These are phyloP conservation scores for Podargus strigoides DNA, from an alignment of 2,797 vertebrate species.

Conservation along the genomic window DNA sequence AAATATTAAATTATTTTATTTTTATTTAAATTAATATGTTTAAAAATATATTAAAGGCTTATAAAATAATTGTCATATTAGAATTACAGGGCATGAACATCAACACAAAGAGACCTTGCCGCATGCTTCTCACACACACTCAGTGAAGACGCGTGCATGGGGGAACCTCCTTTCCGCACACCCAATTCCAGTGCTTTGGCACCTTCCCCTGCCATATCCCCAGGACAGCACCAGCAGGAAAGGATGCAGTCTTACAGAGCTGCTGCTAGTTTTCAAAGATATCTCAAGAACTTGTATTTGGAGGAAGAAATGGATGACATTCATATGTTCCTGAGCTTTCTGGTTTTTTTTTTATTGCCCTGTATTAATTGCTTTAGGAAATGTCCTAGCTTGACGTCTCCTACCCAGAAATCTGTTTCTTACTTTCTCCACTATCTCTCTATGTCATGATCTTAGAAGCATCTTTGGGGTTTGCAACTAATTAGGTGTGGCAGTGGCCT, in stretches of 20 bases:
- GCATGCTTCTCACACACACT: rapidly evolving
- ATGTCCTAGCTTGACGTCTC: neutral
- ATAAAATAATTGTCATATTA: neutral
- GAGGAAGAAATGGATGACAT: neutral
- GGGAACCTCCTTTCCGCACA: neutral
- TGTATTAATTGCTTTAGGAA: neutral
- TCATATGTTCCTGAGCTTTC: neutral
- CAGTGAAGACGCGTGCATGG: neutral
- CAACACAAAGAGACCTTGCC: neutral
- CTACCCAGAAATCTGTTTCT: neutral
- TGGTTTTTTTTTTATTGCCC: rapidly evolving
- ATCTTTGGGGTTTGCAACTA: neutral
- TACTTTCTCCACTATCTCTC: neutral
- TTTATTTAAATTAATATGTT: no score
- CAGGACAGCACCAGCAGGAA: neutral
- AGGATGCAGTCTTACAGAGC: neutral
- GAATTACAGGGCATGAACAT: neutral
- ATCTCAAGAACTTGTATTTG: neutral
- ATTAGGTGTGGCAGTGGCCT: constrained; percentile 1
- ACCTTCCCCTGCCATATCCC: rapidly evolving
- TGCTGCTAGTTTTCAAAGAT: neutral
- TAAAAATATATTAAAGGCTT: constrained; percentile 11
- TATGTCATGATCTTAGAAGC: neutral
- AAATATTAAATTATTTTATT: no score
- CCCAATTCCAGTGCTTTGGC: neutral